Percentiles rank a stretch among this genome's conserved stretches.
Conservation (phyloP, 2,888 invertebrate genomes). For the Heliconius charithonia region DNA sequence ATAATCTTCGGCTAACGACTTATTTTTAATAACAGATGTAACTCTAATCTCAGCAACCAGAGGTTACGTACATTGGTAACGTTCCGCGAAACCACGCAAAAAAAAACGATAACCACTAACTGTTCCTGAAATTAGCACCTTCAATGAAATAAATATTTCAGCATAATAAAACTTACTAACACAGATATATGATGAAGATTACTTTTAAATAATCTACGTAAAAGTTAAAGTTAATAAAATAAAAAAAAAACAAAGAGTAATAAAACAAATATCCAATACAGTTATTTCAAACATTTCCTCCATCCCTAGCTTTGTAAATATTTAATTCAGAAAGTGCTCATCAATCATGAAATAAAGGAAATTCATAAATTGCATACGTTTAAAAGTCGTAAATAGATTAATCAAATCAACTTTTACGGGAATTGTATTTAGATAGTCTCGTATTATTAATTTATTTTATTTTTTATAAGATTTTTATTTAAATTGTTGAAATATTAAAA, state of each 20-base stretch:
- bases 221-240: not conserved
- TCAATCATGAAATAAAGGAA: slow-evolving; percentile 11
- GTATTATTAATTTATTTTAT: no score
- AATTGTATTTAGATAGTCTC: not conserved
- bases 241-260: not conserved
- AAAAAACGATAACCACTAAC: no score
- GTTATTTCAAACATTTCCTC: not conserved
- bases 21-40: no score
- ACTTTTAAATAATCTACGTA: not conserved
- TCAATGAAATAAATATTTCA: not conserved
- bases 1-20: no score
- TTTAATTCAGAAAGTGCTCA: not conserved
- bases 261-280: not conserved
- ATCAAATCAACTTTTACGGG: not conserved
- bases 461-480: no score
- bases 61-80: no score
- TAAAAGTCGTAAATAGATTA: not conserved
- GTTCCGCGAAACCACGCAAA: no score
- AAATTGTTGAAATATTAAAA: no score
- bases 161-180: not conserved
- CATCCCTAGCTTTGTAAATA: not conserved
- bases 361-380: slow-evolving; percentile 1
- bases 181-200: not conserved
- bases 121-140: not conserved
- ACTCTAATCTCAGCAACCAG: no score